Conservation (phyloP, 2,113 vertebrate species). For the Dryoscopus gambensis region DNA sequence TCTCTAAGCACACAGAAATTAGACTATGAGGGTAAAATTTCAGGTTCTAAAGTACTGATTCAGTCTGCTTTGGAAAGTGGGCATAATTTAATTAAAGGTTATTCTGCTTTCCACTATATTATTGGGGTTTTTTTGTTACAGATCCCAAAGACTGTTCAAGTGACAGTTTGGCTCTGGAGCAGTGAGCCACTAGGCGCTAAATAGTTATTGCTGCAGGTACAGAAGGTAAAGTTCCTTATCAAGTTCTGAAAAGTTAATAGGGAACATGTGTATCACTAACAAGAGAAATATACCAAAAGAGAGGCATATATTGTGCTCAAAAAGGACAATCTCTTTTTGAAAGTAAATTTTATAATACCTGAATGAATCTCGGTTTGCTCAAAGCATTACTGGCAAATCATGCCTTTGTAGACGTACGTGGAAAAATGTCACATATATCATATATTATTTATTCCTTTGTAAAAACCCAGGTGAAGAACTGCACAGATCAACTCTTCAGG, state of each 20-base stretch:
- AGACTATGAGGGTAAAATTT: not conserved
- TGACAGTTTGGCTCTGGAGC: not conserved
- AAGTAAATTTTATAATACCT: not conserved
- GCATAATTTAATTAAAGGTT: not conserved
- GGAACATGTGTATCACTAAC: fast-evolving
- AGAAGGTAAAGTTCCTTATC: not conserved
- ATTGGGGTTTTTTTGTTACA: not conserved
- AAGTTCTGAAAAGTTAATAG: not conserved
- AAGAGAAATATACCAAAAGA: not conserved
- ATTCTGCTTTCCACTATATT: not conserved
- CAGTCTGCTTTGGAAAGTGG: not conserved
- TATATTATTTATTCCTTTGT: not conserved
- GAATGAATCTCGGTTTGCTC: not conserved
- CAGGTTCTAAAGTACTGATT: not conserved
- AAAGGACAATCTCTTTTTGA: not conserved
- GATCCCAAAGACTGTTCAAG: not conserved
- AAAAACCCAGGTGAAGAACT: not conserved
- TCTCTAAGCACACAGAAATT: not conserved
- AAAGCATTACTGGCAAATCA: not conserved
- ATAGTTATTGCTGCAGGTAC: not conserved
- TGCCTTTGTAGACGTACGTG: not conserved
- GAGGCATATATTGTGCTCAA: not conserved
- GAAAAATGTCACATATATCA: not conserved
- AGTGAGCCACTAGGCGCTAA: not conserved
- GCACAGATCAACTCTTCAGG: not conserved